Evolutionary conservation across 2,888 invertebrate genomes (phyloP).

Genomic region (Lycaena phlaeas): DNA sequence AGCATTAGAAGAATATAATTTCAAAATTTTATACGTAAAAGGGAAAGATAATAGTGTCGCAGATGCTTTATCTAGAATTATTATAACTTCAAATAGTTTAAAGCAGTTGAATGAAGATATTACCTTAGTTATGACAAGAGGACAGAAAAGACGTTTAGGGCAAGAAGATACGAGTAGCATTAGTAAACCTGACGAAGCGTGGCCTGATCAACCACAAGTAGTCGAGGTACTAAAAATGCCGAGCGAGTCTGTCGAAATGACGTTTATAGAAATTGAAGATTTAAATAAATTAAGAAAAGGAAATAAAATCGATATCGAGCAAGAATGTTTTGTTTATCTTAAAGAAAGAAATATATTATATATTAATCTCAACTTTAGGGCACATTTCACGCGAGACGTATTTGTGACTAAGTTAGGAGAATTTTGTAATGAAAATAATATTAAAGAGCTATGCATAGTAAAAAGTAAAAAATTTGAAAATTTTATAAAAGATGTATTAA

Average conservation of each 20-base stretch:
- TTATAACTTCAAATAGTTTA: too few species aligned
- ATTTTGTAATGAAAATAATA: constrained; percentile 10
- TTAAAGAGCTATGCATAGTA: constrained; percentile 12
- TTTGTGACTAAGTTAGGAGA: constrained; percentile 9
- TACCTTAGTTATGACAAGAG: background rate
- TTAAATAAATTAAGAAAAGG: constrained; percentile 6
- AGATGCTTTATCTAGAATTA: too few species aligned
- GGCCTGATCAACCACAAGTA: constrained; percentile 15
- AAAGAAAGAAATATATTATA: background rate
- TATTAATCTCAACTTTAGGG: constrained; percentile 8
- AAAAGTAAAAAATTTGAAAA: constrained; percentile 11
- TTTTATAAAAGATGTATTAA: constrained; percentile 11
- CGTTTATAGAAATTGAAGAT: constrained; percentile 4
- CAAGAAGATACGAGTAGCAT: too few species aligned
- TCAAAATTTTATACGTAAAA: too few species aligned
- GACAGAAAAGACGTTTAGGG: constrained; percentile 1
- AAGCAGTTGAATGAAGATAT: too few species aligned
- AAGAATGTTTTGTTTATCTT: constrained; percentile 1
- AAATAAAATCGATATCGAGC: background rate
- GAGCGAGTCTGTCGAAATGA: constrained; percentile 5
- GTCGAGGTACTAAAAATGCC: constrained; percentile 13
- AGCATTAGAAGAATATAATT: too few species aligned
- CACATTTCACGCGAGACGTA: constrained; percentile 6
- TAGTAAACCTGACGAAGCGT: too few species aligned
- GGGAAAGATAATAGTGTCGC: too few species aligned